phyloP scores from a whole-genome alignment of 2,888 invertebrate species.

The Lasiommata megera region DNA sequence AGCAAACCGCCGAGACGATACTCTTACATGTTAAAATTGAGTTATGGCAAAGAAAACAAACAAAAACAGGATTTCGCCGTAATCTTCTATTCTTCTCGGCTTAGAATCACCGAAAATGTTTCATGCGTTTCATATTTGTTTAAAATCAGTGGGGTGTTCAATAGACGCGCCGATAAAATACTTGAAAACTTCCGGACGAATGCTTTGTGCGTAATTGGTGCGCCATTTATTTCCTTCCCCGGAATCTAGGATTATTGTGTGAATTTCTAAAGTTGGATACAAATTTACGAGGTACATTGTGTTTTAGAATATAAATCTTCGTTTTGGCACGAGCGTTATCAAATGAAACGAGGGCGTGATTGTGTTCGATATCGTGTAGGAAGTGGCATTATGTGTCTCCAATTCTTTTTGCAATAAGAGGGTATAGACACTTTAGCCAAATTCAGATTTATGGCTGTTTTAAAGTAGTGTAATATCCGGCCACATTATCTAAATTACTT shows the following conservation, averaged over 20 bases:
- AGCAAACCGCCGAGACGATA: conserved; percentile 37
- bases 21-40: conserved; percentile 65
- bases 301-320: conserved; percentile 65
- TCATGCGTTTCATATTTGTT: conserved; percentile 70
- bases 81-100: conserved; percentile 70
- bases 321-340: conserved; percentile 64
- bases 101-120: conserved; percentile 51
- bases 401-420: conserved; percentile 32
- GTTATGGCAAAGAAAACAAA: conserved; percentile 75
- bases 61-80: conserved; percentile 78
- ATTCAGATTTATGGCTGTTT: conserved; percentile 22
- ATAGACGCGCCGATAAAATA: conserved; percentile 65
- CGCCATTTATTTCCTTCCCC: conserved; percentile 71
- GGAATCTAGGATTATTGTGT: conserved; percentile 54
- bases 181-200: conserved; percentile 73
- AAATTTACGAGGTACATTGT: conserved; percentile 68
- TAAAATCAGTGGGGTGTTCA: conserved; percentile 61
- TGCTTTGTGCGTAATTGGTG: conserved; percentile 68
- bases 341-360: conserved; percentile 56
- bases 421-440: conserved; percentile 15
- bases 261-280: conserved; percentile 61
- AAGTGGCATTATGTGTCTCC: conserved; percentile 53
- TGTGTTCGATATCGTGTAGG: conserved; percentile 50
- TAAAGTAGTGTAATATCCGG: conserved; percentile 14
- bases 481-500: neutral